Percentiles rank a stretch among this genome's conserved stretches.
Evolutionary conservation across 1,140 invertebrate species (phyloP).

Genomic region (Myzus persicae): DNA sequence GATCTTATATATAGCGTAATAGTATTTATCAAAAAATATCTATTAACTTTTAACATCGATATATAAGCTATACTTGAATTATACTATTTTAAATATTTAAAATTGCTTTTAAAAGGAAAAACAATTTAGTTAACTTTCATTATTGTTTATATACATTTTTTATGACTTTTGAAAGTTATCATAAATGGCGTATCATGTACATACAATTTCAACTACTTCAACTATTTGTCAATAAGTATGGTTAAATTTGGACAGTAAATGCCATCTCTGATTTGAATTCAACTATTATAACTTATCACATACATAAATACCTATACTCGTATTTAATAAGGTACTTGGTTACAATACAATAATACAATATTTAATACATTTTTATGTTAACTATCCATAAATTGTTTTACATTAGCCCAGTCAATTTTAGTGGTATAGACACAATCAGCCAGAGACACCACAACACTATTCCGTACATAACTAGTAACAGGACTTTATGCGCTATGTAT

Average conservation of each 20-base stretch:
- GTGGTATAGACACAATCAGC: neutral
- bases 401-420: neutral
- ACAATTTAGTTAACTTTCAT: neutral
- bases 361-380: neutral
- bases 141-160: neutral
- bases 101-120: neutral
- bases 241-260: neutral
- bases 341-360: constrained; percentile 62
- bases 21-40: neutral
- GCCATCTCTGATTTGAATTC: no score
- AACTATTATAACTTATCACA: no score
- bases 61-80: neutral
- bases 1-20: no score
- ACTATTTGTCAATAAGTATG: neutral
- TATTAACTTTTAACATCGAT: neutral
- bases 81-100: neutral
- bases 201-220: neutral
- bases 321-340: neutral
- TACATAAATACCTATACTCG: no score
- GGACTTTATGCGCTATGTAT: neutral
- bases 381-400: neutral
- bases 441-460: neutral
- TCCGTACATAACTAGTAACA: neutral
- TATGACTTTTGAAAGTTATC: neutral
- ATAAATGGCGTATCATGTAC: neutral